phyloP scores from a whole-genome alignment of 2,113 vertebrate species.

The Meles meles region DNA sequence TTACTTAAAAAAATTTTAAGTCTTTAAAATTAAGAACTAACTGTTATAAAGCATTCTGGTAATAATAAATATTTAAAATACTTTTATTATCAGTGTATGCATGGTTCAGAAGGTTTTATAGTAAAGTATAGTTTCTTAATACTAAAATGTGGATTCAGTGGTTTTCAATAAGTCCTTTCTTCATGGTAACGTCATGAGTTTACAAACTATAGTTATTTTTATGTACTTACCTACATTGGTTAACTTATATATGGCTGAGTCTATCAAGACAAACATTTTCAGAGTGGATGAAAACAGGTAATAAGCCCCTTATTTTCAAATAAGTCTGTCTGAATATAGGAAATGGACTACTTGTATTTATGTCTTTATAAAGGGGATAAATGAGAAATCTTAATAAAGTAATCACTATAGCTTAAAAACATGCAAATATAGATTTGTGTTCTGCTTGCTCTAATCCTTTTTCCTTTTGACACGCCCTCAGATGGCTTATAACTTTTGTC shows the following conservation, averaged over 20 bases:
- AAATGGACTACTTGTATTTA: not conserved
- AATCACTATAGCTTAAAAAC: not conserved
- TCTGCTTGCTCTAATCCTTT: not conserved
- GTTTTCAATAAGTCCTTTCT: not conserved
- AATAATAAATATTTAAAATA: not conserved
- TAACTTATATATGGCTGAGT: not conserved
- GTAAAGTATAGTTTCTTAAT: not conserved
- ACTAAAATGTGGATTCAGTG: not conserved
- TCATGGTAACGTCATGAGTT: not conserved
- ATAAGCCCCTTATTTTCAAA: not conserved
- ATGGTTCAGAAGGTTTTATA: not conserved
- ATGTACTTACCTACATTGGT: too few relatives aligned
- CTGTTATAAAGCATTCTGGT: not conserved
- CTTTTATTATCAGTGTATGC: not conserved
- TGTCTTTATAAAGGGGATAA: not conserved
- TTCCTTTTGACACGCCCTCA: not conserved
- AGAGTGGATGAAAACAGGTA: not conserved
- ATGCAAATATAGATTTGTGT: not conserved
- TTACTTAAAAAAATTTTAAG: not conserved
- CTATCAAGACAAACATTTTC: not conserved
- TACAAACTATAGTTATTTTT: not conserved
- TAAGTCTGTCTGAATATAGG: not conserved
- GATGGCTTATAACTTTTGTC: not conserved
- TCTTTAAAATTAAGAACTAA: not conserved
- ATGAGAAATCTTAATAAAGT: not conserved